Percentiles rank a stretch among this genome's conserved stretches.
phyloP scores from a whole-genome alignment of 2,888 invertebrate genomes.

The Cacoxenus indagator region DNA sequence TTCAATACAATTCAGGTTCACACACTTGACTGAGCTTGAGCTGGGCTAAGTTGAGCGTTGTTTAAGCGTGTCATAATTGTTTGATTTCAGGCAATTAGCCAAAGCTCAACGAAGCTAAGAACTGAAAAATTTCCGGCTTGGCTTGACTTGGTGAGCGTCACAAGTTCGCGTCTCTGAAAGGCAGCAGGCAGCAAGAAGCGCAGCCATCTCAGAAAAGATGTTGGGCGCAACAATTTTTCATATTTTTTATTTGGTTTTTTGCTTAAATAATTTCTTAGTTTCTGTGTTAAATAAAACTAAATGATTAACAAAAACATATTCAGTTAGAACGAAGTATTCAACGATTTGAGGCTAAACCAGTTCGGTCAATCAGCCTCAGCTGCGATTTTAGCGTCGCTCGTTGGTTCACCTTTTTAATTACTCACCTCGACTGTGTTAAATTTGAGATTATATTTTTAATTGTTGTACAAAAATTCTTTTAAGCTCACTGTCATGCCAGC shows the following conservation, averaged over 20 bases:
- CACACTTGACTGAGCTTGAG: background rate
- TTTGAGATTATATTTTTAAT: background rate
- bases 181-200: too few species aligned
- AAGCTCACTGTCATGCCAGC: background rate
- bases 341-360: background rate
- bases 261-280: too few species aligned
- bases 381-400: background rate
- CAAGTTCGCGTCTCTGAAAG: background rate
- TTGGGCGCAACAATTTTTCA: too few species aligned
- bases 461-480: conserved; percentile 13
- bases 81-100: background rate
- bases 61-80: background rate
- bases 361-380: background rate
- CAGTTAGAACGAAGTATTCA: too few species aligned
- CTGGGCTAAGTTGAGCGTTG: background rate
- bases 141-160: background rate
- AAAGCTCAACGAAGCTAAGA: too few species aligned
- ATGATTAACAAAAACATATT: too few species aligned
- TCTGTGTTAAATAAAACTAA: too few species aligned
- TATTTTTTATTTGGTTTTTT: too few species aligned
- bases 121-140: conserved; percentile 4
- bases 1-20: background rate
- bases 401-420: background rate
- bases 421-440: background rate
- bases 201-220: too few species aligned